A percentile compares a stretch with the other conserved stretches of the same genome.
phyloP scores from a whole-genome alignment of 2,113 vertebrate genomes.

The Perca schrenkii region DNA sequence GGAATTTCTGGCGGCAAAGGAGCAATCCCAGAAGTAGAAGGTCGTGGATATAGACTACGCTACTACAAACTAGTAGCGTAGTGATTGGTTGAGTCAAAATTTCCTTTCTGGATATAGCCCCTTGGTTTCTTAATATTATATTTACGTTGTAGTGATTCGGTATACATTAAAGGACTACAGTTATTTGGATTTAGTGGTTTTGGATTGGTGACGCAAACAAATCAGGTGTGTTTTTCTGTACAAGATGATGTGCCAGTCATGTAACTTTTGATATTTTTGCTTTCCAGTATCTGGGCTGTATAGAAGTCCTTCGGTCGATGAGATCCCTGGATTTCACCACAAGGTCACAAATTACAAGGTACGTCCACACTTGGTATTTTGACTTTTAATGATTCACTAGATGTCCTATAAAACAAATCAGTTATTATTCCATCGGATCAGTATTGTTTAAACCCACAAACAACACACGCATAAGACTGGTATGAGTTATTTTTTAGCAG shows the following conservation, averaged over 20 bases:
- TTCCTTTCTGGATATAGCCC: background rate
- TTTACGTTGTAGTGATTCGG: conserved; percentile 2
- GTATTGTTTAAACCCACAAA: no score
- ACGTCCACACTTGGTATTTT: conserved; percentile 13
- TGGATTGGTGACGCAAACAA: background rate
- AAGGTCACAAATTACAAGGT: conserved; percentile 88
- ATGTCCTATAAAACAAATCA: background rate
- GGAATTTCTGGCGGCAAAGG: no score
- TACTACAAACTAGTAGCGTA: no score
- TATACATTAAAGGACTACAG: background rate
- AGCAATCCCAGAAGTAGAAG: no score
- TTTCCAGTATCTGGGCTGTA: conserved; percentile 87
- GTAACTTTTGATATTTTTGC: conserved; percentile 3
- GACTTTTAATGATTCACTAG: background rate
- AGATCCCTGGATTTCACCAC: conserved; percentile 89
- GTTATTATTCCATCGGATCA: no score
- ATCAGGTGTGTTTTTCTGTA: background rate
- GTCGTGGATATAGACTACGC: no score
- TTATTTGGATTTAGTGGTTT: background rate
- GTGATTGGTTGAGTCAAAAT: background rate
- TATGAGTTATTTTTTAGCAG: no score
- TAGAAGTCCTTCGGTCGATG: conserved; percentile 88
- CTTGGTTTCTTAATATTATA: background rate
- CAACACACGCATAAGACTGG: no score
- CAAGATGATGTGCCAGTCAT: background rate